A percentile compares a stretch with the other conserved stretches of the same genome.
These are phyloP conservation scores for Cherax quadricarinatus DNA, from an alignment of 1,140 invertebrate genomes.

Conservation along the genomic window DNA sequence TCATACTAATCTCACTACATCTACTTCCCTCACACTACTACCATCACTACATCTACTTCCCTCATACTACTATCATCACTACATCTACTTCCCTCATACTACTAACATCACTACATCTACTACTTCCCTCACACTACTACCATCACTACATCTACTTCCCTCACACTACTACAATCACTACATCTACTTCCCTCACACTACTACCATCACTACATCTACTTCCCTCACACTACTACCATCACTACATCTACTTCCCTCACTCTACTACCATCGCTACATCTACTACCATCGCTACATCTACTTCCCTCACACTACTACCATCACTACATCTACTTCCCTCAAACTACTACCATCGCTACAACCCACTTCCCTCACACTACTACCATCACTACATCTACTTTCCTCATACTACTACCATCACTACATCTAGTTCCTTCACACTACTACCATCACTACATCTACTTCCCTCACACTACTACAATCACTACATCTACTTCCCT, in stretches of 20 bases:
- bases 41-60: neutral
- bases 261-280: neutral
- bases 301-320: neutral
- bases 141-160: neutral
- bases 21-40: too few relatives aligned
- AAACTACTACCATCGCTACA: neutral
- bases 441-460: neutral
- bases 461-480: too few relatives aligned
- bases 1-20: too few relatives aligned
- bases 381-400: neutral
- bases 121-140: neutral
- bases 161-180: too few relatives aligned
- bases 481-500: neutral
- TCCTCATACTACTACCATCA: too few relatives aligned
- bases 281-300: neutral
- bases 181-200: neutral
- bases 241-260: neutral
- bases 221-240: neutral
- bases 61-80: too few relatives aligned
- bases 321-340: neutral
- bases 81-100: neutral
- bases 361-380: neutral
- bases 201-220: neutral
- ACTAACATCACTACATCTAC: too few relatives aligned
- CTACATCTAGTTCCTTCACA: neutral